These are phyloP conservation scores for Adoxophyes honmai DNA, from an alignment of 1,140 invertebrate genomes.

Conservation along the genomic window DNA sequence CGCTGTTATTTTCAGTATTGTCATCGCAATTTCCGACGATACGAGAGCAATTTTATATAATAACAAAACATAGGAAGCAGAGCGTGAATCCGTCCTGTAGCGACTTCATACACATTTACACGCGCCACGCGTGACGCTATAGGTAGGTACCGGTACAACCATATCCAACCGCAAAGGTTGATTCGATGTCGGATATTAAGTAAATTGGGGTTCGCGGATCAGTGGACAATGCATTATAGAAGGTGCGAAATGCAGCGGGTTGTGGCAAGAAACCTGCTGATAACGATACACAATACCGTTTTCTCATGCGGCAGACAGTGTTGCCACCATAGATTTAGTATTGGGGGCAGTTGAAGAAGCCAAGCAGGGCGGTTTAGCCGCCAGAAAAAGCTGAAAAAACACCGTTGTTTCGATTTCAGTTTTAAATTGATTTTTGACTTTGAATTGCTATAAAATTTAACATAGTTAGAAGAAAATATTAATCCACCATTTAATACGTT, in stretches of 20 bases:
- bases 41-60: slow-evolving; percentile 11
- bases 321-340: too few species aligned
- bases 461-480: too few species aligned
- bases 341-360: too few species aligned
- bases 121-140: not conserved
- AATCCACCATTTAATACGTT: too few species aligned
- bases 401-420: too few species aligned
- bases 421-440: too few species aligned
- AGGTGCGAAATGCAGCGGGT: not conserved
- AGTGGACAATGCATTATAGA: too few species aligned
- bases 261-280: slow-evolving; percentile 6
- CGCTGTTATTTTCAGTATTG: slow-evolving; percentile 9
- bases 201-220: not conserved
- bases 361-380: too few species aligned
- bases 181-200: too few species aligned
- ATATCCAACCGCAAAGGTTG: too few species aligned
- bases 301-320: slow-evolving; percentile 24
- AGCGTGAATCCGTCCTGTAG: slow-evolving; percentile 8
- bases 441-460: too few species aligned
- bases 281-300: slow-evolving; percentile 28
- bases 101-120: not conserved
- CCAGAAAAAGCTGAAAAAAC: too few species aligned
- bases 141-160: not conserved
- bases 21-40: slow-evolving; percentile 3
- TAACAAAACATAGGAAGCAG: slow-evolving; percentile 2